A percentile compares a stretch with the other conserved stretches of the same genome.
These are phyloP conservation scores for Remorina albescens DNA, from an alignment of 2,797 vertebrate genomes.

Conservation along the genomic window DNA sequence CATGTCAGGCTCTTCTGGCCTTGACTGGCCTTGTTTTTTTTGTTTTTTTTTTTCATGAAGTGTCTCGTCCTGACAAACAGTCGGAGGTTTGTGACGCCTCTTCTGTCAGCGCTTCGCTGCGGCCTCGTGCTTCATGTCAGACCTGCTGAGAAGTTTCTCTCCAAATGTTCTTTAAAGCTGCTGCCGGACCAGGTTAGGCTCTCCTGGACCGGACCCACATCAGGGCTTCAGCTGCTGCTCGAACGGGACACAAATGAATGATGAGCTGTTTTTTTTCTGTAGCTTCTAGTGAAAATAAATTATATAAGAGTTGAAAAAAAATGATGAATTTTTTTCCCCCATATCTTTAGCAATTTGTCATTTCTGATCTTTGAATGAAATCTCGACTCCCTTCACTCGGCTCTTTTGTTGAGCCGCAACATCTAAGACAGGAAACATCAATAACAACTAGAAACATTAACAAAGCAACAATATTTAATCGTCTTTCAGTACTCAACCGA, in stretches of 20 bases:
- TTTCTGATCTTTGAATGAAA: too few relatives aligned
- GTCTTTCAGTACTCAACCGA: too few relatives aligned
- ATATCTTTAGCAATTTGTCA: too few relatives aligned
- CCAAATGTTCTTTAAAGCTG: conserved; percentile 3
- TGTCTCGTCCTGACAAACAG: conserved; percentile 2
- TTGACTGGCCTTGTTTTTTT: neutral
- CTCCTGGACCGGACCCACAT: neutral
- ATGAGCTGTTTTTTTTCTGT: neutral
- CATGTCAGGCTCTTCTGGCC: neutral
- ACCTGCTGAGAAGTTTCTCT: conserved; percentile 8
- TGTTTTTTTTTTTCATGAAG: neutral
- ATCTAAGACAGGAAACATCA: neutral
- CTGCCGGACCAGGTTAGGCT: conserved; percentile 17
- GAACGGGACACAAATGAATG: neutral
- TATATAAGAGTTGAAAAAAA: too few relatives aligned
- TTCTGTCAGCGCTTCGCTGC: neutral
- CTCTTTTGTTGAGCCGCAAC: neutral
- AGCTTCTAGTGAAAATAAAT: too few relatives aligned
- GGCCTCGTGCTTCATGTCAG: conserved; percentile 5
- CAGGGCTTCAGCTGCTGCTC: neutral
- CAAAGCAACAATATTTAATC: too few relatives aligned
- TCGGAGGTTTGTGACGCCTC: conserved; percentile 15
- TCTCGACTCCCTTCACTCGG: too few relatives aligned
- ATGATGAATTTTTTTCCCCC: too few relatives aligned
- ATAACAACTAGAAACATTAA: too few relatives aligned